A percentile compares a stretch with the other conserved stretches of the same genome.
Evolutionary conservation across 2,797 vertebrate species (phyloP).

Genomic region (Staurois parvus): DNA sequence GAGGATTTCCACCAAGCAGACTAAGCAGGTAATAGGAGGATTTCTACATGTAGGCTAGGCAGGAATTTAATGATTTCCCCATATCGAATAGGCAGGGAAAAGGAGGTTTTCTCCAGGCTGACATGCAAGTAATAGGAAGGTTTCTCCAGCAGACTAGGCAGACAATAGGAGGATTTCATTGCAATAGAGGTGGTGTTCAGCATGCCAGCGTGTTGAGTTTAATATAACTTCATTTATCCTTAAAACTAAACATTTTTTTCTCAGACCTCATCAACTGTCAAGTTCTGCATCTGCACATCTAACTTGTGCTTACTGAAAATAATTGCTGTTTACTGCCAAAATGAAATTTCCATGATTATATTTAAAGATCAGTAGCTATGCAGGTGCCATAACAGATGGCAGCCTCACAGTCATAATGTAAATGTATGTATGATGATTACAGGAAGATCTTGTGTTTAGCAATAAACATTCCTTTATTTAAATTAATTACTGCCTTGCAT

Average conservation of each 20-base stretch:
- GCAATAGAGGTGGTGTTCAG: too few species aligned
- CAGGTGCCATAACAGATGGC: slow-evolving; percentile 46
- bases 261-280: too few species aligned
- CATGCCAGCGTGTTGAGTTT: too few species aligned
- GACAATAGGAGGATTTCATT: too few species aligned
- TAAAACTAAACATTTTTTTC: not conserved
- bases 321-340: slow-evolving; percentile 13
- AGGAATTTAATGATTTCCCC: too few species aligned
- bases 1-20: too few species aligned
- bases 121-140: too few species aligned
- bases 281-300: not conserved
- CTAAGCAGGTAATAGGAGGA: too few species aligned
- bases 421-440: slow-evolving; percentile 29
- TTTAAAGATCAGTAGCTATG: slow-evolving; percentile 17
- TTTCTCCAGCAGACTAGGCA: too few species aligned
- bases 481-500: not conserved
- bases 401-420: slow-evolving; percentile 15
- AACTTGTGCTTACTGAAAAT: slow-evolving; percentile 7
- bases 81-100: too few species aligned
- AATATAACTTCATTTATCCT: not conserved
- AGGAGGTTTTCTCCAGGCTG: too few species aligned
- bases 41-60: too few species aligned
- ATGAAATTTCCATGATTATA: slow-evolving; percentile 23
- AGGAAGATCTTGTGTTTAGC: slow-evolving; percentile 31
- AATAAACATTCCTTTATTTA: slow-evolving; percentile 7